Evolutionary conservation across 2,797 vertebrate species (phyloP).

Genomic region (Numenius phaeopus): DNA sequence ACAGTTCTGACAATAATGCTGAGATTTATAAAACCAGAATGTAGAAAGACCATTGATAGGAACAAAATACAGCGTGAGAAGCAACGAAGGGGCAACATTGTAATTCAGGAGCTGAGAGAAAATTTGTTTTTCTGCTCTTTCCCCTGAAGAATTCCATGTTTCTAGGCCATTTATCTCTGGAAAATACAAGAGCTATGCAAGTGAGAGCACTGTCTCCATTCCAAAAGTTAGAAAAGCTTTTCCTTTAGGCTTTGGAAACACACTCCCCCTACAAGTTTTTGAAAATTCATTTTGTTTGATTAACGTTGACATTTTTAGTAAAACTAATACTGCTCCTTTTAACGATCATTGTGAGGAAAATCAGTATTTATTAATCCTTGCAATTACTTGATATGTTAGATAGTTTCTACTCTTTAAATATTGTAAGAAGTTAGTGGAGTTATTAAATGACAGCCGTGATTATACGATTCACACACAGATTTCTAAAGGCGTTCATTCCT

Average conservation of each 20-base stretch:
- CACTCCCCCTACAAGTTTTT: not conserved
- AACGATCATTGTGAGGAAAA: not conserved
- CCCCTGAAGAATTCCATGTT: not conserved
- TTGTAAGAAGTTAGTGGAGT: not conserved
- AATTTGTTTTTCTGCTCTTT: not conserved
- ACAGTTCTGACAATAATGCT: not conserved
- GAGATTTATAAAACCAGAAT: not conserved
- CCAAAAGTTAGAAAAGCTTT: not conserved
- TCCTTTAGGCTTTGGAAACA: not conserved
- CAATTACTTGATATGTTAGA: not conserved
- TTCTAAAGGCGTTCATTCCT: not conserved
- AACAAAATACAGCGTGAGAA: not conserved
- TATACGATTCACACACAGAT: accelerated
- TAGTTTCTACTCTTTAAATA: not conserved
- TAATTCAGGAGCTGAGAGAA: not conserved
- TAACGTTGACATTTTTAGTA: not conserved
- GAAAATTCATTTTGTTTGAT: not conserved
- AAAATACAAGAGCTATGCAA: not conserved
- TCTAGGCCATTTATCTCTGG: not conserved
- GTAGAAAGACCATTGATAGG: not conserved
- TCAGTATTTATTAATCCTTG: not conserved
- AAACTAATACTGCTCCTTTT: not conserved
- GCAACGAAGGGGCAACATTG: not conserved
- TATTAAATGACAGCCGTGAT: not conserved
- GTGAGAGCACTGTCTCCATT: not conserved